Conservation (phyloP, 2,888 invertebrate genomes). For the Lycaena phlaeas region DNA sequence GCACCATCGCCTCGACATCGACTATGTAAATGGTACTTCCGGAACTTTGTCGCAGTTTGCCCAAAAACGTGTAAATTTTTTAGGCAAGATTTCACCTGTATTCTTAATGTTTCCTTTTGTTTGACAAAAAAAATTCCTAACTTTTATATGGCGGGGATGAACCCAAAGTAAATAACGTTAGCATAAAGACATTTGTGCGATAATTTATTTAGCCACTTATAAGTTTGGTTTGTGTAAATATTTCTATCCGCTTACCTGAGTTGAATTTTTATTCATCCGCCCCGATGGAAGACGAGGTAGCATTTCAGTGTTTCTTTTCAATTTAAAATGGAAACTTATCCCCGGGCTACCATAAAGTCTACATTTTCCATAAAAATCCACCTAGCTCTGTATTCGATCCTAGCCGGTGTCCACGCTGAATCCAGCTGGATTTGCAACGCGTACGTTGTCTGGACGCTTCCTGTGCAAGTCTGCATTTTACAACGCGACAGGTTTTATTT, state of each 20-base stretch:
- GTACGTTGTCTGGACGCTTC: conserved; percentile 43
- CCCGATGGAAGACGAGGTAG: conserved; percentile 57
- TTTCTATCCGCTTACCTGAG: conserved; percentile 53
- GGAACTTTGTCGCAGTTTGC: conserved; percentile 61
- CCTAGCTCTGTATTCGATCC: conserved; percentile 56
- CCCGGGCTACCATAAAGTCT: conserved; percentile 68
- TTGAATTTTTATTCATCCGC: conserved; percentile 63
- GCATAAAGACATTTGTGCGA: conserved; percentile 13
- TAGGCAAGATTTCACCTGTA: conserved; percentile 31
- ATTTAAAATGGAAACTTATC: conserved; percentile 72
- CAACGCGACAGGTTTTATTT: conserved; percentile 59
- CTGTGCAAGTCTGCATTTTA: conserved; percentile 45
- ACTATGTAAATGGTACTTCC: conserved; percentile 71
- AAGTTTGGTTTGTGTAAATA: conserved; percentile 52
- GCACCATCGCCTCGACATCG: conserved; percentile 72
- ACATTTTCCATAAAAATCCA: conserved; percentile 69
- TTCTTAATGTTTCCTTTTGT: conserved; percentile 13
- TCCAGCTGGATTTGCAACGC: conserved; percentile 59
- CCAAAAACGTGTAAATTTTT: conserved; percentile 50
- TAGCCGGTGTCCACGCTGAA: conserved; percentile 63
- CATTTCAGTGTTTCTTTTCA: conserved; percentile 66
- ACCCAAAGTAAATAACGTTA: neutral
- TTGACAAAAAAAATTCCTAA: conserved; percentile 3
- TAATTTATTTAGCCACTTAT: conserved; percentile 24
- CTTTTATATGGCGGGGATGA: conserved; percentile 6